Evolutionary conservation across 92 coral and sea anemone species (phyloP), one percentile per base, ranked within the genome.

Genomic region (Heteractis magnifica): DNA sequence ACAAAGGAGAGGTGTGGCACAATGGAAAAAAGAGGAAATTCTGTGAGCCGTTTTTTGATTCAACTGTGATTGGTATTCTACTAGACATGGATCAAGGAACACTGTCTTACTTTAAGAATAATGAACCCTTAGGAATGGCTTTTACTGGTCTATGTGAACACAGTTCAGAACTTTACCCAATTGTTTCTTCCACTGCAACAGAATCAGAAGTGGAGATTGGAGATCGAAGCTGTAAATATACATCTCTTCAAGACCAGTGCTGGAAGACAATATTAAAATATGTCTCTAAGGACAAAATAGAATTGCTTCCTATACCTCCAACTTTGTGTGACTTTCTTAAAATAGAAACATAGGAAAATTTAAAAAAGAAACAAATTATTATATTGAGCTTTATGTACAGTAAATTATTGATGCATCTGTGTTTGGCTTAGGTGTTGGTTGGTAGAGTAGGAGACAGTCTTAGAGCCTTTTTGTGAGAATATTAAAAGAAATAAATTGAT

Each of bases 1-100:
- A 95, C 84, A 91, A 92, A 77, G 98, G 98, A 26, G 95, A 89
- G 87, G 75, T 92, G 59, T 94, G 97, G 94, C 98, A 95, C 82
- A 87, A 89, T 83, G 99, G 99, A 9, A 73, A 81, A 68, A 83
- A 86, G 51, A 71, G 71, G 59, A 87, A 89, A 65, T 96, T 92
- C 81, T 94, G 96, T 75, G 91, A 94, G 48, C 94, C 97, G 56
- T 92, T 96, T 58, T 94, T 94, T 79, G 98, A 94, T 79, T 89
- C 95, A 71, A 89, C 95, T 21, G 87, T 94, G 8, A 88, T 95
- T 15, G 98, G 99, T 6, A 89, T 96, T 78, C 85, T 94, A 26
- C 91, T 96, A 51, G 99, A 96, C 72, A 92, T 96, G 97, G 97
- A 94, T 83, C 79, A 87, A 49, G 97, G 98, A 34, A 94, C 92